Conservation (phyloP, 2,797 vertebrate genomes). For the Otolemur crassicaudatus region DNA sequence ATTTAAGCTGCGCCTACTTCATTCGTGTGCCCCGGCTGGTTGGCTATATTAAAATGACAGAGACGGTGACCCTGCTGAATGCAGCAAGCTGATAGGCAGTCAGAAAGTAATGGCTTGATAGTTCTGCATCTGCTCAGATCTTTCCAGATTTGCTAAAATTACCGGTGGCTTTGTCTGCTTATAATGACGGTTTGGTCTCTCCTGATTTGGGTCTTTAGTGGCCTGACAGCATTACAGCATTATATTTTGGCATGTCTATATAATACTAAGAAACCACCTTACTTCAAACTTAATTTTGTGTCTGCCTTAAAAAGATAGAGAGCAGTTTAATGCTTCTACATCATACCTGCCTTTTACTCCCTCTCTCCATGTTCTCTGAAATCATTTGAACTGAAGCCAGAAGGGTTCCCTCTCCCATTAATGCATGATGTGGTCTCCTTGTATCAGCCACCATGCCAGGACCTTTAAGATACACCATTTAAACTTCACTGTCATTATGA, state of each 20-base stretch:
- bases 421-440: not conserved
- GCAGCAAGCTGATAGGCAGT: slow-evolving; percentile 37
- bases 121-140: not conserved
- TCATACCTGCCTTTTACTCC: not conserved
- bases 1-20: slow-evolving; percentile 45
- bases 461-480: not conserved
- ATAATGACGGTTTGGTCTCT: slow-evolving; percentile 43
- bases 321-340: not conserved
- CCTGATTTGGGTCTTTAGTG: slow-evolving; percentile 41
- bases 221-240: not conserved
- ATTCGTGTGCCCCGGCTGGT: slow-evolving; percentile 32
- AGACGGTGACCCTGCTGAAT: slow-evolving; percentile 31
- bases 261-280: slow-evolving; percentile 11
- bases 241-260: slow-evolving; percentile 18
- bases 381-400: slow-evolving; percentile 48
- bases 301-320: not conserved
- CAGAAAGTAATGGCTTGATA: slow-evolving; percentile 55
- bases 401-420: not conserved
- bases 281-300: slow-evolving; percentile 40
- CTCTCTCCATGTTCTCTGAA: not conserved
- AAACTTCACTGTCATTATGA: not conserved
- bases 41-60: slow-evolving; percentile 64
- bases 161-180: slow-evolving; percentile 26
- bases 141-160: slow-evolving; percentile 49
- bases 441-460: not conserved